Evolutionary conservation across 2,797 vertebrate genomes (phyloP), one percentile per base, ranked within the genome.

Genomic region (Scarus forsteni): DNA sequence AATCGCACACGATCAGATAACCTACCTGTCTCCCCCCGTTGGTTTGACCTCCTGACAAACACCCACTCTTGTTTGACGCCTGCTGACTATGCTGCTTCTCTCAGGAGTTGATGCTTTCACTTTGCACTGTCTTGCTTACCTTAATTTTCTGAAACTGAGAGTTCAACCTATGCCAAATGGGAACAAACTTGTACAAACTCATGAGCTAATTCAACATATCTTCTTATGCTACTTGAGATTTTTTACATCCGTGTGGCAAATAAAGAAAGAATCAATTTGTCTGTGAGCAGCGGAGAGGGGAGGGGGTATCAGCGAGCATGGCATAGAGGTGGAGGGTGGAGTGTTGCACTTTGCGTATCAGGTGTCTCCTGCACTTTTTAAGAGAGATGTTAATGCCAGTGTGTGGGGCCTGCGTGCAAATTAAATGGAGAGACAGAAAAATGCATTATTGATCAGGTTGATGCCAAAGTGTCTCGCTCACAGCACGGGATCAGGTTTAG

Each of bases 391-490:
- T 76, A 79, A 90, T 90, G 88, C 79, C 83, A 88, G 86, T 19
- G 38, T 65, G 70, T 88, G 89, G 79, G 87, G 83, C 84, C 83
- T 58, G 69, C 63, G 85, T 77, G 85, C 93, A 94, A 93, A 94
- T 94, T 93, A 94, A 95, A 94, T 93, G 89, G 89, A 91, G 90
- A 93, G 91, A 95, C 93, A 92, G 87, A 94, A 94, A 93, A 94
- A 94, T 94, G 90, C 92, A 94, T 95, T 92, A 95, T 95, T 94
- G 90, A 95, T 95, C 79, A 83, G 67, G 80, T 9, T 85, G 89
- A 93, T 88, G 91, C 86, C 88, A 90, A 90, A 90, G 91, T 89
- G 89, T 92, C 89, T 92, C 78, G 61, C 89, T 93, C 90, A 91
- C 89, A 90, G 89, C 85, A 83, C 39, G 57, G 73, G 84, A 90